These are phyloP conservation scores for Drosophila rhopaloa DNA, from an alignment of 1,140 invertebrate species.

Conservation along the genomic window DNA sequence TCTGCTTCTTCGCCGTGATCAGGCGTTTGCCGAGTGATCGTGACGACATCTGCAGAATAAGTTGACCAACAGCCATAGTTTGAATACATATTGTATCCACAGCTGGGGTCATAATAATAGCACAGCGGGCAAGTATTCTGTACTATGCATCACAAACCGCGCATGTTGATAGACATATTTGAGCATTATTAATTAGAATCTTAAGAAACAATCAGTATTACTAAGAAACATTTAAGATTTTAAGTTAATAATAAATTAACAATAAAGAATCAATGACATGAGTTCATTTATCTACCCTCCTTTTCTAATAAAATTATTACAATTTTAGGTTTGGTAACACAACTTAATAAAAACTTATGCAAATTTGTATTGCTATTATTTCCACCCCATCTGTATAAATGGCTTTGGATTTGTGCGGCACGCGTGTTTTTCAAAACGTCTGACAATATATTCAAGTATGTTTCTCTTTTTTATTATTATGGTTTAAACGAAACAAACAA, in stretches of 20 bases:
- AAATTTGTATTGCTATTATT: too few relatives aligned
- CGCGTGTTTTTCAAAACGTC: conserved; percentile 36
- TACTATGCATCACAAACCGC: neutral
- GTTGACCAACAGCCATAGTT: conserved; percentile 26
- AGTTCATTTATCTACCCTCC: too few relatives aligned
- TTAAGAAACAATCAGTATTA: too few relatives aligned
- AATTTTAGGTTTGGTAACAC: too few relatives aligned
- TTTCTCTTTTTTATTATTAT: conserved; percentile 36
- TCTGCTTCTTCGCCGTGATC: conserved; percentile 41
- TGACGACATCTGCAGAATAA: conserved; percentile 60
- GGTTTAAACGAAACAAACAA: conserved; percentile 38
- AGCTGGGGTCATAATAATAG: neutral
- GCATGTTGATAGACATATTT: too few relatives aligned
- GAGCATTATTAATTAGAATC: too few relatives aligned
- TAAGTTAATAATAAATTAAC: too few relatives aligned
- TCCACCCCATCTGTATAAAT: neutral
- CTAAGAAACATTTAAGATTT: too few relatives aligned
- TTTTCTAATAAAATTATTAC: too few relatives aligned
- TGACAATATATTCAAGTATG: conserved; percentile 15
- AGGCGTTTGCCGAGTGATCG: conserved; percentile 68
- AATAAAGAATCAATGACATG: too few relatives aligned
- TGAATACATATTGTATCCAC: conserved; percentile 16
- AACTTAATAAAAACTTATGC: too few relatives aligned
- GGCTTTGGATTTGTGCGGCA: conserved; percentile 26
- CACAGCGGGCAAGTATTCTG: neutral